Evolutionary conservation across 2,797 vertebrate genomes (phyloP).

Genomic region (Enteromius mattozi): DNA sequence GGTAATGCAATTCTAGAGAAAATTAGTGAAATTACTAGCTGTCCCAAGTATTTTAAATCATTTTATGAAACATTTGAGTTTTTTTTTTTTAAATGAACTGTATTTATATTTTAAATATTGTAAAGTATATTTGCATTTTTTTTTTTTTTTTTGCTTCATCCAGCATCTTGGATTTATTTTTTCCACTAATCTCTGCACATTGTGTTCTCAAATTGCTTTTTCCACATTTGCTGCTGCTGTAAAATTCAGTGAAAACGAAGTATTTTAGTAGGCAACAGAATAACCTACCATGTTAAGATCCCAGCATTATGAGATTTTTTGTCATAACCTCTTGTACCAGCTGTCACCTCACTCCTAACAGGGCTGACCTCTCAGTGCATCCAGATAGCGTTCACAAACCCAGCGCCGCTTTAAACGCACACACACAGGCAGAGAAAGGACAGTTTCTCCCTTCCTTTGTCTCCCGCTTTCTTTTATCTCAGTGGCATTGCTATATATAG

Average conservation of each 20-base stretch:
- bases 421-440: not conserved
- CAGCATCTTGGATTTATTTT: not conserved
- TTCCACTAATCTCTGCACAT: not conserved
- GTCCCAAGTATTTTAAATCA: not conserved
- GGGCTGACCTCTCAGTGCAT: not conserved
- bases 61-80: not conserved
- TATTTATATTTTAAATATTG: not conserved
- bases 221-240: not conserved
- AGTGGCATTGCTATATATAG: slow-evolving; percentile 67
- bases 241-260: not conserved
- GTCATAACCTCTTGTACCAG: not conserved
- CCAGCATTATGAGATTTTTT: not conserved
- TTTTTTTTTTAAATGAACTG: not conserved
- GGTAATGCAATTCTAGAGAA: not conserved
- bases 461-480: slow-evolving; percentile 55
- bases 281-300: not conserved
- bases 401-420: not conserved
- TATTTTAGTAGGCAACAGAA: not conserved
- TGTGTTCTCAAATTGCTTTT: not conserved
- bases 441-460: slow-evolving; percentile 22
- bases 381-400: not conserved
- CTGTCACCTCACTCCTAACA: slow-evolving; percentile 16
- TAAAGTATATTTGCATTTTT: not conserved
- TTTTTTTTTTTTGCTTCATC: not conserved
- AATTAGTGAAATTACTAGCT: not conserved